Evolutionary conservation across 2,888 invertebrate species (phyloP), one percentile per base, ranked within the genome.

Genomic region (Diogma glabrata): DNA sequence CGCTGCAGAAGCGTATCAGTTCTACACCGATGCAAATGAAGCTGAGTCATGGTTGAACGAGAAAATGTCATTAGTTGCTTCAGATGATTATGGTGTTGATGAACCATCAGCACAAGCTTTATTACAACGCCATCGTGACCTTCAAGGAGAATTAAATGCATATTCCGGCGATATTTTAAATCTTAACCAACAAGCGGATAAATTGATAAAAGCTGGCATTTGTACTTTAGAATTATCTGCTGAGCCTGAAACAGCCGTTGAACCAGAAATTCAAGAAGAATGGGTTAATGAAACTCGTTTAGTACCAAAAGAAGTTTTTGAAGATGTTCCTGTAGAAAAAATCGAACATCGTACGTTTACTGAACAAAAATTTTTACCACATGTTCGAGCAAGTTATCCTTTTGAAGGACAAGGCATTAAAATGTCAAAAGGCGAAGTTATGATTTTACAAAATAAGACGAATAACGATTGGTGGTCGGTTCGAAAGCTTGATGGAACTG

Each of bases 401-500:
- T 97, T 94, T 75, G 83, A 79, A 51, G 95, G 95, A 0, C 90
- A 93, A 63, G 94, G 93, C 46, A 89, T 95, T 75, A 81, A 82
- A 47, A 89, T 94, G 80, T 77, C 77, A 51, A 96, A 95, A 69
- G 91, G 91, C 50, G 94, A 96, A 72, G 63, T 83, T 2, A 89
- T 97, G 88, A 84, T 92, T 63, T 75, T 99, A 1, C 77, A 97
- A 56, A 91, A 87, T 65, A 93, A 93, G 72, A 94, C 92, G 7
- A 97, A 96, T 71, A 83, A 87, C 0, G 99, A 99, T 67, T 97
- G 97, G 97, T 99, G 99, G 99, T 91, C 91, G 61, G 90, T 96
- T n/a, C 77, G 93, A 12, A 92, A 92, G 67, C 81, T 84, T 0
- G 91, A 90, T 64, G 87, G 95, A 0, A 80, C 82, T 0, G 96